A percentile compares a stretch with the other conserved stretches of the same genome.
Conservation (phyloP, 2,113 vertebrate genomes). For the Cinclus mexicanus region DNA sequence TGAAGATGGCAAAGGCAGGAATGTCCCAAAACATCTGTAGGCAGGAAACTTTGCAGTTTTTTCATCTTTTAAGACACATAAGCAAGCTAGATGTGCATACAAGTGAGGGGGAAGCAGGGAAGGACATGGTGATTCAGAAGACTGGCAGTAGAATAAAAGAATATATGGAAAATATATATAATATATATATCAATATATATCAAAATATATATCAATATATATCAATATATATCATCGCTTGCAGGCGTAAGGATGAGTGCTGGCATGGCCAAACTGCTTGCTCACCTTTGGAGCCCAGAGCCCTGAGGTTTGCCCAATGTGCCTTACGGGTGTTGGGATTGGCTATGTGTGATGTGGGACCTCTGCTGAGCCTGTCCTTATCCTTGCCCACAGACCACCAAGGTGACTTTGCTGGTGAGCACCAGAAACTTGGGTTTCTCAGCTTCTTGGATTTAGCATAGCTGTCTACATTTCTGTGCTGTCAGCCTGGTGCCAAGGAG, state of each 20-base stretch:
- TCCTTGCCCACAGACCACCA: accelerated
- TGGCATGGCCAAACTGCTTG: background rate
- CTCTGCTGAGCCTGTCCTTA: background rate
- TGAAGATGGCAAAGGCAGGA: background rate
- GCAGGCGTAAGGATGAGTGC: background rate
- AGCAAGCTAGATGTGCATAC: background rate
- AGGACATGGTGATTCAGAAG: background rate
- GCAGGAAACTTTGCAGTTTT: background rate
- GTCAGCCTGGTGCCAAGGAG: background rate
- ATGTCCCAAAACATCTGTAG: background rate
- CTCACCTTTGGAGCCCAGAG: background rate
- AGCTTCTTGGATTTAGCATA: background rate
- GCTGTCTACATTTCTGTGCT: background rate
- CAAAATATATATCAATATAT: no score
- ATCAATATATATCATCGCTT: background rate
- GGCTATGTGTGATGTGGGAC: accelerated
- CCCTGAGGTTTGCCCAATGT: background rate
- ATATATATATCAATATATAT: no score
- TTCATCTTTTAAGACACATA: background rate
- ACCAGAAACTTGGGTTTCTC: background rate
- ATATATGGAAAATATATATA: background rate
- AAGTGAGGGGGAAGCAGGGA: background rate
- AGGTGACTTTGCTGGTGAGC: background rate
- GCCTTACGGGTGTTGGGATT: background rate
- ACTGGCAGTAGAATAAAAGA: constrained; percentile 42